These are phyloP conservation scores for Enteromius fasciolatus DNA, from an alignment of 2,797 vertebrate species.

Conservation along the genomic window DNA sequence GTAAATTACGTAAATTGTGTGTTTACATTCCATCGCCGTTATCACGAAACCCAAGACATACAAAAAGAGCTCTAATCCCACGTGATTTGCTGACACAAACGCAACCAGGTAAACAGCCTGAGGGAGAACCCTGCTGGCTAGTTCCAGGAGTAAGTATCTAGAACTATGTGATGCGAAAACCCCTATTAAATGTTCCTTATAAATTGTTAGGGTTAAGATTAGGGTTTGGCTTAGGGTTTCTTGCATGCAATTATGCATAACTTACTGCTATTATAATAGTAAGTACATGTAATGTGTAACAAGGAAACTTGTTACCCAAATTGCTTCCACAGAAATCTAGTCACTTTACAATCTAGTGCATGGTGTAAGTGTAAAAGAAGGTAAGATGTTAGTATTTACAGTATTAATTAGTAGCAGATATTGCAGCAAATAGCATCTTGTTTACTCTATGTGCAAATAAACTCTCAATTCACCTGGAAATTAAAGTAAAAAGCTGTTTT, in stretches of 20 bases:
- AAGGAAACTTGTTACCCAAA: neutral
- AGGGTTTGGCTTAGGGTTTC: neutral
- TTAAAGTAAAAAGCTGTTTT: neutral
- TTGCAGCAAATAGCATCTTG: neutral
- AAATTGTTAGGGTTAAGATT: neutral
- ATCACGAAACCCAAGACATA: too few relatives aligned
- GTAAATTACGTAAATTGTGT: too few relatives aligned
- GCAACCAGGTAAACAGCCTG: too few relatives aligned
- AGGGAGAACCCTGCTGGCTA: too few relatives aligned
- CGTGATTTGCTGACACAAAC: too few relatives aligned
- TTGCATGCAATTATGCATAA: neutral
- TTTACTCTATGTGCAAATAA: neutral
- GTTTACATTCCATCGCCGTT: too few relatives aligned
- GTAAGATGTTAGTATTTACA: neutral
- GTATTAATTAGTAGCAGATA: neutral
- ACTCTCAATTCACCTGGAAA: neutral
- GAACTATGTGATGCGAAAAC: too few relatives aligned
- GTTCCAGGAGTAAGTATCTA: too few relatives aligned
- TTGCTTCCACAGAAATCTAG: neutral
- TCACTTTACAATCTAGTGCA: neutral
- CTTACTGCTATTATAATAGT: neutral
- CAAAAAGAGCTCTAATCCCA: too few relatives aligned
- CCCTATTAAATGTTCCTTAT: neutral
- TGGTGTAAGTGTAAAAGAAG: neutral
- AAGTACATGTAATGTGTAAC: neutral